Percentiles rank a stretch among this genome's conserved stretches.
These are phyloP conservation scores for Casuarius casuarius DNA, from an alignment of 2,113 vertebrate species.

Conservation along the genomic window DNA sequence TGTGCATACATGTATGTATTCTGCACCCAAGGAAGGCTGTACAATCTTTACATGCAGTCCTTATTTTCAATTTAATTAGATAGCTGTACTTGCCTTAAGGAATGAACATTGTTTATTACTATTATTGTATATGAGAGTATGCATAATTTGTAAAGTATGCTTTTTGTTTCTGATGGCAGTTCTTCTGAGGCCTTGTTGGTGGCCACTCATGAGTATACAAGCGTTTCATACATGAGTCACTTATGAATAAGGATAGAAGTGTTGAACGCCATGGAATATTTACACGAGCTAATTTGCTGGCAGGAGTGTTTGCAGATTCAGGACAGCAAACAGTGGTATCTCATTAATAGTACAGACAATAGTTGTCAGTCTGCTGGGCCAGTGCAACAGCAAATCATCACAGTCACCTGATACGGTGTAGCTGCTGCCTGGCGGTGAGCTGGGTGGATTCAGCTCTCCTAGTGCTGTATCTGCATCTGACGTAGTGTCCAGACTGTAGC, in stretches of 20 bases:
- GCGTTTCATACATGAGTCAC: background rate
- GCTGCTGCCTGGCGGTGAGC: background rate
- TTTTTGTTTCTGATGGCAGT: background rate
- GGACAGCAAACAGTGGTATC: accelerated
- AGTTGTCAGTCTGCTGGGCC: accelerated
- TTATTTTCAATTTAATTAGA: background rate
- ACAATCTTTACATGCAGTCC: background rate
- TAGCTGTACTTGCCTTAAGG: constrained; percentile 32
- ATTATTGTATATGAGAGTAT: background rate
- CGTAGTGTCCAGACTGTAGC: background rate
- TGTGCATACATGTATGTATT: background rate
- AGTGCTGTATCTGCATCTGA: background rate
- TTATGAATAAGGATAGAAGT: background rate
- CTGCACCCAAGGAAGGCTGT: background rate
- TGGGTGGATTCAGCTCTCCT: background rate
- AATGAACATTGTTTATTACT: background rate
- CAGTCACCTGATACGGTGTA: background rate
- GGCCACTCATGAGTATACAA: background rate
- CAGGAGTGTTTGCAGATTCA: background rate
- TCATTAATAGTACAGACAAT: background rate
- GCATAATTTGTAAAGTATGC: background rate
- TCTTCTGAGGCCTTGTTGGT: background rate
- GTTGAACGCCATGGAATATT: background rate
- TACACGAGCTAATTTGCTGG: background rate
- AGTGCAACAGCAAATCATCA: accelerated